Base-by-base conservation (phyloP, 1,140 invertebrate species). In the Epicauta chinensis region DNA sequence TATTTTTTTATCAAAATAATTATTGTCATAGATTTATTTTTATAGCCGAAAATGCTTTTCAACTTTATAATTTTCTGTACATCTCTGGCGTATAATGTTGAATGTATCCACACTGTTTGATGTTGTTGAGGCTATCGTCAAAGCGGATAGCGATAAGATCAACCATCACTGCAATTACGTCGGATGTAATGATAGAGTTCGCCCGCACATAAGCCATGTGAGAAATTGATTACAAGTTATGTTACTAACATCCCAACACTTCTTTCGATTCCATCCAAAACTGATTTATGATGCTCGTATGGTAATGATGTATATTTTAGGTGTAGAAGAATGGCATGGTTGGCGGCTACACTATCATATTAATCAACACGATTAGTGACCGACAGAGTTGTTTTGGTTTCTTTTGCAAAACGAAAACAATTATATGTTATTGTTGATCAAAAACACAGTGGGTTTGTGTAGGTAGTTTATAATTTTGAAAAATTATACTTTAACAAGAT, bases 281-380 rank as follows among this genome's bases (percentile, higher is more conserved):
- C 54, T 56, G 54, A 56, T 56, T 56, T 56, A 56, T 56, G 29
- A 45, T 36, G 39, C 36, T 51, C 49, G 40, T 56, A 56, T 56
- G 54, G 49, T 56, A 56, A 56, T 56, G 44, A 41, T 56, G 49
- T 56, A 56, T 56, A 56, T 56, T 56, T 56, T 56, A 48, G 49
- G 45, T 16, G 23, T 23, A 23, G 17, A 47, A 34, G 35, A 47
- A 37, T 17, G 36, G 36, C 16, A 23, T 35, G 23, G 31, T 23
- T 37, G 35, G 38, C 34, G 45, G 23, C 34, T 29, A 29, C 45
- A 37, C 17, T 14, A 47, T 47, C 17, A 47, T 47, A 47, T 47
- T 47, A 36, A 47, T 47, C 35, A 47, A 38, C 23, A 23, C 23
- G 23, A 23, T 23, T 23, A 23, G 23, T 23, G 23, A 23, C 23